Conservation (phyloP, 1,140 invertebrate species). For the Trichomalopsis sarcophagae region DNA sequence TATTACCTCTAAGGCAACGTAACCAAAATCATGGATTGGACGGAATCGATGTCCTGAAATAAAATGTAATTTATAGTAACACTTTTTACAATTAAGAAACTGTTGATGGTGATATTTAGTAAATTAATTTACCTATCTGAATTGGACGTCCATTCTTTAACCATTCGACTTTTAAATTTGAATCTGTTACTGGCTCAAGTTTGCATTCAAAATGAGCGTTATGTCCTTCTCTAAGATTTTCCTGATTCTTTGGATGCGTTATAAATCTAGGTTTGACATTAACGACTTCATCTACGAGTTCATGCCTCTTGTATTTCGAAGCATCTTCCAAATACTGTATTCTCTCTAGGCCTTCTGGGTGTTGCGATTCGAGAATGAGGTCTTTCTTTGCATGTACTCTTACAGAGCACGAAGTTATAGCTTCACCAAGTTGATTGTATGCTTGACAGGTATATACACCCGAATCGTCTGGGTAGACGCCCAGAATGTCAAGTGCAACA, state of each 20-base stretch:
- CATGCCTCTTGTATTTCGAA: constrained; percentile 88
- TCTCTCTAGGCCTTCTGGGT: constrained; percentile 90
- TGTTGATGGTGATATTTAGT: background rate
- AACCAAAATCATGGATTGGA: constrained; percentile 97
- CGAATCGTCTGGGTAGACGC: constrained; percentile 97
- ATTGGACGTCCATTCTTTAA: constrained; percentile 93
- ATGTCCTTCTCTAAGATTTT: constrained; percentile 91
- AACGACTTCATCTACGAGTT: constrained; percentile 88
- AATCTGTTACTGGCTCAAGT: constrained; percentile 95
- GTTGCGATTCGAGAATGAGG: constrained; percentile 88
- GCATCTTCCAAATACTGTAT: constrained; percentile 93
- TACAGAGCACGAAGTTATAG: constrained; percentile 93
- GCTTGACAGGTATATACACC: constrained; percentile 97
- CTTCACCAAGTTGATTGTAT: constrained; percentile 92
- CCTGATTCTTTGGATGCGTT: constrained; percentile 89
- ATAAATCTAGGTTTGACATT: constrained; percentile 89
- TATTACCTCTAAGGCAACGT: constrained; percentile 93
- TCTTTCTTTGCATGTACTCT: constrained; percentile 92
- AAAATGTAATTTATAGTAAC: constrained; percentile 6
- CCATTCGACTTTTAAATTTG: constrained; percentile 95
- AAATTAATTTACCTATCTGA: constrained; percentile 79
- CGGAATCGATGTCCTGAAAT: constrained; percentile 88
- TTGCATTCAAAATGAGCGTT: constrained; percentile 98
- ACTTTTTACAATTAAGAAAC: background rate
- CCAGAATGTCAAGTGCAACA: constrained; percentile 95